Conservation (phyloP, 1,140 invertebrate genomes). For the Zaprionus davidi region DNA sequence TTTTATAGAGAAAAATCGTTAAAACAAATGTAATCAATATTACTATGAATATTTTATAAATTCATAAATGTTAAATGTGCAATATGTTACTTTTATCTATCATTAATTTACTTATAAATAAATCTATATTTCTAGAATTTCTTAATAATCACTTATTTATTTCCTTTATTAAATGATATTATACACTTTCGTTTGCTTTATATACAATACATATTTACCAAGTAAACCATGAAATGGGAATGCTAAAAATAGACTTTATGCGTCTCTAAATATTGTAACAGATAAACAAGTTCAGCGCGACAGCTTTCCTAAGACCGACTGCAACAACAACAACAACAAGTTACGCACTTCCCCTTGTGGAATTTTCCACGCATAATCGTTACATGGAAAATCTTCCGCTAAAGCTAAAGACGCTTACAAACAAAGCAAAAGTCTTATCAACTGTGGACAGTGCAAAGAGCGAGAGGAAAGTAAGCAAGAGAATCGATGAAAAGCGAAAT, state of each 20-base stretch:
- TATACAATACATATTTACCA: background rate
- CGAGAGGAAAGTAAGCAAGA: slow-evolving; percentile 1
- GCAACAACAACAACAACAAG: slow-evolving; percentile 1
- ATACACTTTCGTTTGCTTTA: background rate
- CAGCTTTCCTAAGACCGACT: background rate
- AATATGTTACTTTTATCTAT: background rate
- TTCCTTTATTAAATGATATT: background rate
- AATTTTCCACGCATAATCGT: slow-evolving; percentile 61
- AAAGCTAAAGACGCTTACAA: slow-evolving; percentile 5
- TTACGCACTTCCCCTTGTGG: slow-evolving; percentile 34
- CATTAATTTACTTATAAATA: background rate
- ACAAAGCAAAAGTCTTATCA: slow-evolving; percentile 43
- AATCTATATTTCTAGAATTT: too few relatives aligned
- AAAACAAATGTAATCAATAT: too few relatives aligned
- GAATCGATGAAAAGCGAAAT: background rate
- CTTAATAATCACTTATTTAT: background rate
- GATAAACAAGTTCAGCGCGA: slow-evolving; percentile 9
- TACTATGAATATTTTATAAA: too few relatives aligned
- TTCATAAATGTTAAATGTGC: too few relatives aligned
- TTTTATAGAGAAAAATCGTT: too few relatives aligned
- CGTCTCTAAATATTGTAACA: slow-evolving; percentile 9
- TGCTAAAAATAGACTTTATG: background rate
- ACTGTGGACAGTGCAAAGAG: background rate
- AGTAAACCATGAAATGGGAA: background rate
- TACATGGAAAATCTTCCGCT: slow-evolving; percentile 62